Base-by-base conservation (phyloP, 2,113 vertebrate species). In the Hemichromis elongatus region DNA sequence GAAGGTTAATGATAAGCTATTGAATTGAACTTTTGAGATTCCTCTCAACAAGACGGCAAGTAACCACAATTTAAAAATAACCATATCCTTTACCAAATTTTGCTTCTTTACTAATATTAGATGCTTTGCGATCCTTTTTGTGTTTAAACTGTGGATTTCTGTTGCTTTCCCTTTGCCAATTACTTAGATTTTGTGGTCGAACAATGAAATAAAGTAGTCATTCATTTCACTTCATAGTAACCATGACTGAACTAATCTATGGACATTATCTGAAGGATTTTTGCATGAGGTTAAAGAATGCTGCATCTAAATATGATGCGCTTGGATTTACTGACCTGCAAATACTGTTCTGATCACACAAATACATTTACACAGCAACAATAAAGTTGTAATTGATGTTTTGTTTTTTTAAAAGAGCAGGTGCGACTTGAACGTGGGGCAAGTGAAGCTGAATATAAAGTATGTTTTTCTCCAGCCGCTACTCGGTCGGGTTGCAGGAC, bases 101-200 rank as follows among this genome's bases (percentile, higher is more conserved):
- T 35, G 61, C 33, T 0, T 5, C 61, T 40, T 40, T 40, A 0
- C 30, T 66, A 66, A 40, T 40, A 0, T 6, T 21, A 66, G 1
- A 66, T 14, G 61, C 6, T 18, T 12, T 5, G 13, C 12, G 13
- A 12, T 16, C 13, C 61, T 40, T 21, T 40, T 8, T 21, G 14
- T 2, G n/a, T 24, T 24, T 6, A 1, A 11, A 40, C 3, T 24
- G 35, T 0, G 35, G 35, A 0, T 40, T 24, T 68, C n/a, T 68
- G 12, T 68, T 68, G 61, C 35, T 66, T 40, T 14, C 12, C 19
- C 10, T 40, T 42, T 45, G 37, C 8, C 37, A 18, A 45, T 63
- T 37, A 63, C 9, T 47, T 28, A 7, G 40, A 47, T 7, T 47
- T 47, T 73, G 40, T 73, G 40, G 14, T 70, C 45, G 45, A 70